Evolutionary conservation across 2,113 vertebrate genomes (phyloP).

Genomic region (Phyllopteryx taeniolatus): DNA sequence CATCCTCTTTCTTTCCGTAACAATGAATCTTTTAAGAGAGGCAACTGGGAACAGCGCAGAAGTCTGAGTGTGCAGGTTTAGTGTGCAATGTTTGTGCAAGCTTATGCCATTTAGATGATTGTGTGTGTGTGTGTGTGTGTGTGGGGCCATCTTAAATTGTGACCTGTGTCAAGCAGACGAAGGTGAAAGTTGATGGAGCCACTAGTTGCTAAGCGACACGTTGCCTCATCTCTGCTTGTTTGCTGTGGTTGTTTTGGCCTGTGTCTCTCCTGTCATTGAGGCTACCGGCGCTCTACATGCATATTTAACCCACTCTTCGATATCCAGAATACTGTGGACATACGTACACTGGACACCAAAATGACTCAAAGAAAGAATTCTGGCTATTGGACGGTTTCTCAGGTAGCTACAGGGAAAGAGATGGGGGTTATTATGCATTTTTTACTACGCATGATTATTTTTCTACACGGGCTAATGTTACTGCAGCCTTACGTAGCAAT

Average conservation of each 20-base stretch:
- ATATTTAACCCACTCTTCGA: neutral
- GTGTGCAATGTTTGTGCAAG: slow-evolving; percentile 8
- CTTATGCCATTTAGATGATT: neutral
- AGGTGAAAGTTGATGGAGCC: slow-evolving; percentile 48
- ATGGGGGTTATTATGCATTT: too few relatives aligned
- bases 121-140: neutral
- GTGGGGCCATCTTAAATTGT: slow-evolving; percentile 7
- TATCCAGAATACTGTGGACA: neutral
- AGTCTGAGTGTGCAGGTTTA: slow-evolving; percentile 5
- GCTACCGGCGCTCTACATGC: neutral
- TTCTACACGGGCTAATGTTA: too few relatives aligned
- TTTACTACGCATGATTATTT: too few relatives aligned
- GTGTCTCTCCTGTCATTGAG: slow-evolving; percentile 1
- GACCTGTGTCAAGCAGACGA: slow-evolving; percentile 20
- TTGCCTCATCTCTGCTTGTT: slow-evolving; percentile 16
- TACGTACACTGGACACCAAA: neutral
- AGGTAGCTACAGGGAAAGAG: too few relatives aligned
- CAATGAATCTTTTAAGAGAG: slow-evolving; percentile 8
- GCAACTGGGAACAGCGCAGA: neutral
- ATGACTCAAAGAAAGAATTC: neutral
- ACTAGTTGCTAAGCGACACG: slow-evolving; percentile 61
- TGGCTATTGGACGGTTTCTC: too few relatives aligned
- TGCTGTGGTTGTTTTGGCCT: slow-evolving; percentile 14
- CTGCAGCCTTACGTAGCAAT: too few relatives aligned
- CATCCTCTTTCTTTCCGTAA: neutral